Base-by-base conservation (phyloP, 2,113 vertebrate species). In the Rutilus rutilus region DNA sequence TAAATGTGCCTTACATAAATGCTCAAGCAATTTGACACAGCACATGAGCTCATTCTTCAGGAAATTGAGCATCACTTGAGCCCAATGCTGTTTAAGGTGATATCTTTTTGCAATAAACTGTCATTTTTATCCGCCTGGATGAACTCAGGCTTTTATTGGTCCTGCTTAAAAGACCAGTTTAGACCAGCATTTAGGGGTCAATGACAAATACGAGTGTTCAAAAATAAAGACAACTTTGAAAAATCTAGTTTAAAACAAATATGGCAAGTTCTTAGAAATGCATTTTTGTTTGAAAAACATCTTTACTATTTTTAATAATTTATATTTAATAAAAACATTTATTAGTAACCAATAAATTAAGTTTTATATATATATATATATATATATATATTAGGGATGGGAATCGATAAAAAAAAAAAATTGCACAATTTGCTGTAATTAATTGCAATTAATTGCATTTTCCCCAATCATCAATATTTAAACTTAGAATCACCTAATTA, bases 1-100 rank as follows among this genome's bases (percentile, higher is more conserved):
- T 82, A 52, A 82, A 82, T 82, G 80, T 82, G 27, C 45, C 64
- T 82, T 57, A 50, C 42, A 75, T 75, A 47, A 78, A 57, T 33
- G 47, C 30, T 12, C 19, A 19, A 52, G 60, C 80, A 69, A 82
- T 69, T 69, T 36, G 47, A 69, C 64, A 69, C 45, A 47, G 54
- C 45, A 52, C 45, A 5, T 69, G n/a, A 65, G 60, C 59, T 64
- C 62, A 27, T 65, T 33, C 45, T 54, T 69, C 23, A 69, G 27
- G 47, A 69, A 82, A 82, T 25, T 50, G 42, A 69, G 45, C 27
- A 82, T 54, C 47, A 14, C 27, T 69, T 36, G 5, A 82, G n/a
- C 27, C 25, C 6, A 1, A 15, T 67, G 79, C 79, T 82, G 79
- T 82, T 82, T 6, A 73, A 73, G 69, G 39, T 47, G 71, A 75